Evolutionary conservation across 2,797 vertebrate genomes (phyloP), one percentile per base, ranked within the genome.

Genomic region (Dendrocincla tyrannina): DNA sequence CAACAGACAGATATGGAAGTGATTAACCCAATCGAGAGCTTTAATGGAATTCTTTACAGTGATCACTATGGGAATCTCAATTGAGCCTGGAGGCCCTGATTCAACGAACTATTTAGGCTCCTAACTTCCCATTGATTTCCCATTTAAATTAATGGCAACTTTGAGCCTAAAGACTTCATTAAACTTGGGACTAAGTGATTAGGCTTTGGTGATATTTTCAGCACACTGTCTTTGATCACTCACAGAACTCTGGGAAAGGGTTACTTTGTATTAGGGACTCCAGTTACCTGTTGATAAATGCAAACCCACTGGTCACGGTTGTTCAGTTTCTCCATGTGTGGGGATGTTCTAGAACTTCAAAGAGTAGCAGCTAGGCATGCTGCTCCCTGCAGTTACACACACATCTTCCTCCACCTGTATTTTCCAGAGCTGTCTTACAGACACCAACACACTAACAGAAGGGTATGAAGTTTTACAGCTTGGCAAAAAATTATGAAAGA

Each of bases 91-190:
- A 91, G 79, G 78, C 64, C 62, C 78, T 83, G 75, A 92, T 92
- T 89, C 91, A 96, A 89, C 93, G 80, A 60, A 85, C 49, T 58
- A 74, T 92, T 92, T 94, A 94, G 94, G 55, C 33, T 79, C 47
- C 94, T 53, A 85, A 67, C 72, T 91, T 93, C 41, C 42, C 89
- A 92, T 77, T 89, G 85, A 93, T 95, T 92, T 95, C 60, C 44
- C 75, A 85, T 92, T 95, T 89, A 89, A 93, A 92, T 93, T 94
- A 91, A 93, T 58, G 69, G 68, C 49, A 95, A 91, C 37, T 91
- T 88, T 60, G 60, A 68, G 17, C 82, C 85, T 75, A 77, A 93
- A 95, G 91, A 92, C 72, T 89, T 93, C 85, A 92, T 94, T 93
- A 83, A 94, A 95, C 27, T 42, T 39, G 28, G 52, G 35, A 67